These are phyloP conservation scores for Pterophyllum scalare DNA, from an alignment of 2,113 vertebrate species.

Conservation along the genomic window DNA sequence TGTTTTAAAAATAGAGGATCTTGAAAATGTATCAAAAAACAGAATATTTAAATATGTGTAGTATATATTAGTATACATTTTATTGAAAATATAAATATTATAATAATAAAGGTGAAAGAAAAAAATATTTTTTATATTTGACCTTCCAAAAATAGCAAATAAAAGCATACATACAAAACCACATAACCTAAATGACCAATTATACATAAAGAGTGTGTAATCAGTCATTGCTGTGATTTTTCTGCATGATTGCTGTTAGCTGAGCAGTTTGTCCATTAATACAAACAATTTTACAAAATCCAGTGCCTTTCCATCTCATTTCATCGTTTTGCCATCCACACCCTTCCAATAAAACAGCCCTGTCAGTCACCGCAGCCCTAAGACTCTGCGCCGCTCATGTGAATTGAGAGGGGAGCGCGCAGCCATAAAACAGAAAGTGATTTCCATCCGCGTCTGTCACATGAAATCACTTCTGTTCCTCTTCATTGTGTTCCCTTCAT, in stretches of 20 bases:
- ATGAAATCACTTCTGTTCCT: slow-evolving; percentile 41
- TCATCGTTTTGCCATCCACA: neutral
- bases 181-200: neutral
- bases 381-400: slow-evolving; percentile 1
- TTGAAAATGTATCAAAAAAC: too few relatives aligned
- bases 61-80: neutral
- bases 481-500: slow-evolving; percentile 19
- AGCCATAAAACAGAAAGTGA: slow-evolving; percentile 27
- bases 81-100: neutral
- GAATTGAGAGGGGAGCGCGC: slow-evolving; percentile 4
- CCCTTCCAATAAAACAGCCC: neutral
- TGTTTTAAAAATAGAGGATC: too few relatives aligned
- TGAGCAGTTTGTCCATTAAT: neutral
- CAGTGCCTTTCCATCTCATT: neutral
- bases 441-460: slow-evolving; percentile 55
- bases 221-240: neutral
- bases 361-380: slow-evolving; percentile 21
- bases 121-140: neutral
- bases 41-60: neutral
- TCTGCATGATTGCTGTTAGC: neutral
- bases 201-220: accelerated
- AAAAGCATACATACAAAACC: neutral
- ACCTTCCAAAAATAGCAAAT: neutral
- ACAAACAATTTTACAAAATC: neutral
- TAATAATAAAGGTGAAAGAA: neutral